These are phyloP conservation scores for Coelinius sp. DNA, from an alignment of 2,888 invertebrate species.

Conservation along the genomic window DNA sequence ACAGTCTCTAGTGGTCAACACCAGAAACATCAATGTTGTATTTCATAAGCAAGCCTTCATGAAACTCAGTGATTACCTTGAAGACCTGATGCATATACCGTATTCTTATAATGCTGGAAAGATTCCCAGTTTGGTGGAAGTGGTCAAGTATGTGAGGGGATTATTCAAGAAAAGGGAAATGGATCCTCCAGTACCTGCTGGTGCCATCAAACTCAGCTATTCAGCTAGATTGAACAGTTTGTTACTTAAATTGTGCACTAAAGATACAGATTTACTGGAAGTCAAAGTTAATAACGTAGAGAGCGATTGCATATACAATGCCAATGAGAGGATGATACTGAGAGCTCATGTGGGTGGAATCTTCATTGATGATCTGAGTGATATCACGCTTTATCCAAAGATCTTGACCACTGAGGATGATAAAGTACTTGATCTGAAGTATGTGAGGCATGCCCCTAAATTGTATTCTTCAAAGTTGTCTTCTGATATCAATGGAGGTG, in stretches of 20 bases:
- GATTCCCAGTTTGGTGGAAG: slow-evolving; percentile 51
- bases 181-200: slow-evolving; percentile 83
- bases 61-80: slow-evolving; percentile 77
- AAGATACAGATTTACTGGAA: slow-evolving; percentile 80
- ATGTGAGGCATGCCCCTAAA: slow-evolving; percentile 79
- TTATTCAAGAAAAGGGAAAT: slow-evolving; percentile 61
- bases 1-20: slow-evolving; percentile 81
- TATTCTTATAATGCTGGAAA: slow-evolving; percentile 48
- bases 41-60: slow-evolving; percentile 83
- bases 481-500: slow-evolving; percentile 66
- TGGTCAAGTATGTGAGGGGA: slow-evolving; percentile 50
- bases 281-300: slow-evolving; percentile 79
- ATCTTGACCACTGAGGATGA: slow-evolving; percentile 85
- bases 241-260: slow-evolving; percentile 78
- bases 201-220: slow-evolving; percentile 73
- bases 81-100: slow-evolving; percentile 66
- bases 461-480: slow-evolving; percentile 68
- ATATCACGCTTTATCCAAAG: slow-evolving; percentile 84
- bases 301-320: slow-evolving; percentile 83
- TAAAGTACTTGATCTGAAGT: slow-evolving; percentile 84
- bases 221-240: slow-evolving; percentile 77
- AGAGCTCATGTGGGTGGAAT: slow-evolving; percentile 79
- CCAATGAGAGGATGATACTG: slow-evolving; percentile 83
- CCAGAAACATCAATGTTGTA: slow-evolving; percentile 76
- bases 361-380: slow-evolving; percentile 80